phyloP scores from a whole-genome alignment of 2,113 vertebrate species.

The Chaetorhynchus papuensis region DNA sequence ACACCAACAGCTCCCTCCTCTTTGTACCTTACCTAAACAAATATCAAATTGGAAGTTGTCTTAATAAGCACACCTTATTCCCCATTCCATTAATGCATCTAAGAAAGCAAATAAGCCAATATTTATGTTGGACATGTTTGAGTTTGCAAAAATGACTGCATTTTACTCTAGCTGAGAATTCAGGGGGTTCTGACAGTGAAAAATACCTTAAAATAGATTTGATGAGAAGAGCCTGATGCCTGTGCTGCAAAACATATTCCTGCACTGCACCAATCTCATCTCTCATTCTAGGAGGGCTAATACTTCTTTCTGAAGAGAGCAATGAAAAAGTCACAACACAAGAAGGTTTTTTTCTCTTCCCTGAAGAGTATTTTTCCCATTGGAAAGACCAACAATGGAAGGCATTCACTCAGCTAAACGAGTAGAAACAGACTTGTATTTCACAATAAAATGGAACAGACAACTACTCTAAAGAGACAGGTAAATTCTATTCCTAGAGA shows the following conservation, averaged over 20 bases:
- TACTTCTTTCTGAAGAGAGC: not conserved
- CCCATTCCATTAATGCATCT: not conserved
- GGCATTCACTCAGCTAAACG: not conserved
- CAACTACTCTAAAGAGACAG: not conserved
- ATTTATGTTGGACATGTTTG: not conserved
- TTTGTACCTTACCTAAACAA: not conserved
- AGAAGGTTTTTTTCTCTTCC: not conserved
- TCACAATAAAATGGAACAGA: not conserved
- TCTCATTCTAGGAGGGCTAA: not conserved
- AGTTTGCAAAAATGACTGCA: not conserved
- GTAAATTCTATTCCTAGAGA: not conserved
- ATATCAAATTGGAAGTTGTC: not conserved
- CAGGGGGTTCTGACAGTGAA: not conserved
- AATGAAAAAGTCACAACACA: not conserved
- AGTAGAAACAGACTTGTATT: not conserved
- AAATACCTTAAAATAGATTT: not conserved
- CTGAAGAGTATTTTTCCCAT: not conserved
- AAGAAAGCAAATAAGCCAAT: not conserved
- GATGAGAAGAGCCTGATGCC: not conserved
- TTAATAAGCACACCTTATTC: not conserved
- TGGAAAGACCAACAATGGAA: not conserved
- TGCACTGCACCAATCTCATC: not conserved
- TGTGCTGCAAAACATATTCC: not conserved
- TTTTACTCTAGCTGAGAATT: not conserved
- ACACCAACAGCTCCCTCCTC: not conserved